Conservation (phyloP, 2,113 vertebrate genomes). For the Chaetops frenatus region DNA sequence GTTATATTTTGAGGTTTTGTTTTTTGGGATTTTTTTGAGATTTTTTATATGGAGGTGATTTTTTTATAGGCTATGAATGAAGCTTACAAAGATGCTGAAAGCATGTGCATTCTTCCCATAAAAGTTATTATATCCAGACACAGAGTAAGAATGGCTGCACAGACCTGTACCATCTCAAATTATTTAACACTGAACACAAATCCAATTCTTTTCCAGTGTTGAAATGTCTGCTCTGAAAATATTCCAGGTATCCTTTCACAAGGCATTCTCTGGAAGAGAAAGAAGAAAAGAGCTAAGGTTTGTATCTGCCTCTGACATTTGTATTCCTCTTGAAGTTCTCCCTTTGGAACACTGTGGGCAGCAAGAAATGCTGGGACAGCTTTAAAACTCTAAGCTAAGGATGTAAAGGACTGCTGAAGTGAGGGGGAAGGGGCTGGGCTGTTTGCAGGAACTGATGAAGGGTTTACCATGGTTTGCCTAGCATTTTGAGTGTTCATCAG, state of each 20-base stretch:
- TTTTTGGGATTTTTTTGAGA: neutral
- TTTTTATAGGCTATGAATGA: neutral
- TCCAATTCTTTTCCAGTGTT: neutral
- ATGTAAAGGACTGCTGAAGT: neutral
- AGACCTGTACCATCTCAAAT: neutral
- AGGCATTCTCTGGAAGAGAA: neutral
- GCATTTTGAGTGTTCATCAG: neutral
- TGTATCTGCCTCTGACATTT: neutral
- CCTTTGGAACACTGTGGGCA: neutral
- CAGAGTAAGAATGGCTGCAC: neutral
- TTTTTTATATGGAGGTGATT: neutral
- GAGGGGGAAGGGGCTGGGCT: neutral
- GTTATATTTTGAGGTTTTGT: neutral
- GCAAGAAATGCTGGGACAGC: neutral
- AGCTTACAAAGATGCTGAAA: neutral
- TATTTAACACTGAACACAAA: neutral
- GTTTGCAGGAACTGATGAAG: neutral
- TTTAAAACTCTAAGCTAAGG: neutral
- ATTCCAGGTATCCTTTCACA: neutral
- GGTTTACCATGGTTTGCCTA: neutral
- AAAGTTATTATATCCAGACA: constrained; percentile 7
- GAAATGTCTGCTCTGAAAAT: neutral
- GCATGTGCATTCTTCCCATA: neutral
- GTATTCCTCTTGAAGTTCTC: neutral
- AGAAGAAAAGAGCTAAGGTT: neutral